These are phyloP conservation scores for Drosophila chauvacae DNA, from an alignment of 1,140 invertebrate genomes.

Conservation along the genomic window DNA sequence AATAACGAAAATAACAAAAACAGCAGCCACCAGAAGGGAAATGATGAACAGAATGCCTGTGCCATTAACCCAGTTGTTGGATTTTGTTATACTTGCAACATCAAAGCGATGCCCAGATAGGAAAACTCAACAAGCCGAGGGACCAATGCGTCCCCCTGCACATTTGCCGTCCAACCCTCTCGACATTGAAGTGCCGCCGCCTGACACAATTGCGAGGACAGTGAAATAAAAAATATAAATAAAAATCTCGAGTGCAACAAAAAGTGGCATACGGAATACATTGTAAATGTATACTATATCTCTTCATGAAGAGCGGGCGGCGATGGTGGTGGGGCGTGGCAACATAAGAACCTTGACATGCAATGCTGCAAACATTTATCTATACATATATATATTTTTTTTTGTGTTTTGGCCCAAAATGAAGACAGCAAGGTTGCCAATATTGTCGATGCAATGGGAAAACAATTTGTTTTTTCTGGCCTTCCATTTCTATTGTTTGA, in stretches of 20 bases:
- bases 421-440: constrained; percentile 44
- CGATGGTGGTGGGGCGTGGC: background rate
- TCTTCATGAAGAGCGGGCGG: constrained; percentile 21
- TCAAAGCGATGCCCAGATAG: constrained; percentile 68
- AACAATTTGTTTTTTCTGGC: constrained; percentile 19
- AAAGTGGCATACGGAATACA: constrained; percentile 59
- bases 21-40: constrained; percentile 9
- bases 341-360: constrained; percentile 68
- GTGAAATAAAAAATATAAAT: constrained; percentile 39
- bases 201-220: constrained; percentile 66
- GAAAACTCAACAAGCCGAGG: constrained; percentile 14
- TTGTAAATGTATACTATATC: constrained; percentile 58
- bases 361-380: constrained; percentile 24
- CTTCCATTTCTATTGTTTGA: constrained; percentile 35
- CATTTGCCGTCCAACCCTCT: constrained; percentile 24
- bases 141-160: background rate
- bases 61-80: constrained; percentile 77
- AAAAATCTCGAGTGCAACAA: constrained; percentile 52
- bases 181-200: constrained; percentile 64
- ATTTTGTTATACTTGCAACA: constrained; percentile 68
- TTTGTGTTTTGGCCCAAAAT: constrained; percentile 24
- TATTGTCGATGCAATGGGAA: constrained; percentile 37
- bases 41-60: constrained; percentile 55
- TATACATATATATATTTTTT: constrained; percentile 1
- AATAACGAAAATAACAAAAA: constrained; percentile 32